Conservation (phyloP, 2,113 vertebrate species). For the Symphodus melops region DNA sequence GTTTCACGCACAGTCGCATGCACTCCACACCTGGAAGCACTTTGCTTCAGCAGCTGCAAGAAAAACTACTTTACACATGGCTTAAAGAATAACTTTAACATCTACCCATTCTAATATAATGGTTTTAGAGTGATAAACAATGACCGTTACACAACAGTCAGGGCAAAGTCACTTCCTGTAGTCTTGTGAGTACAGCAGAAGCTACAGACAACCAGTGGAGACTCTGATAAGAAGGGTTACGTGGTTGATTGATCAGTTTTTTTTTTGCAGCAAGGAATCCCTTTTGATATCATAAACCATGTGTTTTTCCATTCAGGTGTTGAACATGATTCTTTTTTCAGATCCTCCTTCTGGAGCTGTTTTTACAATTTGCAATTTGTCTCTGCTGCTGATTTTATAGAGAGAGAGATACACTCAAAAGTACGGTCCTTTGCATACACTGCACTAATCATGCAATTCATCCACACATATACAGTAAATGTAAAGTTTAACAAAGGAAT, state of each 20-base stretch:
- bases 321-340: too few species aligned
- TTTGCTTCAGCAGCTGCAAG: background rate
- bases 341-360: too few species aligned
- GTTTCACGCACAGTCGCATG: background rate
- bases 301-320: too few species aligned
- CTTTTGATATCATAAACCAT: background rate
- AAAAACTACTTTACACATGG: background rate
- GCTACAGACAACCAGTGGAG: background rate
- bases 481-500: too few species aligned
- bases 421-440: too few species aligned
- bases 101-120: background rate
- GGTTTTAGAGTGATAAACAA: background rate
- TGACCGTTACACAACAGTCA: background rate
- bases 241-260: background rate
- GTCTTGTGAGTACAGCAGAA: background rate
- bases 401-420: too few species aligned
- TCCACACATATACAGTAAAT: too few species aligned
- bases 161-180: too few species aligned
- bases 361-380: too few species aligned
- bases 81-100: background rate
- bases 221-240: background rate
- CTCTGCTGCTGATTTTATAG: too few species aligned
- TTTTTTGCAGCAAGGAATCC: background rate
- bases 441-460: too few species aligned
- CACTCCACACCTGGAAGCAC: background rate